These are phyloP conservation scores for Proterorhinus semilunaris DNA, from an alignment of 2,113 vertebrate species.

Conservation along the genomic window DNA sequence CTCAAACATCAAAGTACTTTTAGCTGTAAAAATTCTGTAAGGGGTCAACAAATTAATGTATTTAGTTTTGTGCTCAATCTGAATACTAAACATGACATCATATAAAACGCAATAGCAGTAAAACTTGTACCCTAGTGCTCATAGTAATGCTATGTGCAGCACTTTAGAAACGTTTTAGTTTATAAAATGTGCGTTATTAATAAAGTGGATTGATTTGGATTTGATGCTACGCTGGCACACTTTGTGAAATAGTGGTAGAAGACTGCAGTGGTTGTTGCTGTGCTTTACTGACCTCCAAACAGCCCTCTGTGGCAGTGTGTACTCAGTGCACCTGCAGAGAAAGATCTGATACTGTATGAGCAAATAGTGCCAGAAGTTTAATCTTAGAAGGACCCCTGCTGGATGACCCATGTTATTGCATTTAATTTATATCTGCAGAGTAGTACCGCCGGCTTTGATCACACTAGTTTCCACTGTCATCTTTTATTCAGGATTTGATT, in stretches of 20 bases:
- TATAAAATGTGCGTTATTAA: no score
- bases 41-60: no score
- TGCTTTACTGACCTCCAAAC: slow-evolving; percentile 32
- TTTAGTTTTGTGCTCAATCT: no score
- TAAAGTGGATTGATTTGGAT: no score
- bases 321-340: slow-evolving; percentile 37
- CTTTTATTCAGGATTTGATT: slow-evolving; percentile 87
- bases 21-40: no score
- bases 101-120: no score
- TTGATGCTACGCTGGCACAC: not conserved
- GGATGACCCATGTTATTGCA: slow-evolving; percentile 26
- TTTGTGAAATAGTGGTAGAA: slow-evolving; percentile 1
- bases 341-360: not conserved
- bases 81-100: no score
- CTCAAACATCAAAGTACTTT: no score
- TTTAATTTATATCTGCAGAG: not conserved
- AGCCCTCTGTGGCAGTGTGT: slow-evolving; percentile 16
- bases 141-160: no score
- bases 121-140: no score
- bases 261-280: not conserved
- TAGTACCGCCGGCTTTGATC: not conserved
- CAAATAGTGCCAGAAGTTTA: not conserved
- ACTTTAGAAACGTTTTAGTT: no score
- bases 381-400: slow-evolving; percentile 46
- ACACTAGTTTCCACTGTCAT: not conserved